Base-by-base conservation (phyloP, 2,888 invertebrate genomes). In the Nomada lathburiana region DNA sequence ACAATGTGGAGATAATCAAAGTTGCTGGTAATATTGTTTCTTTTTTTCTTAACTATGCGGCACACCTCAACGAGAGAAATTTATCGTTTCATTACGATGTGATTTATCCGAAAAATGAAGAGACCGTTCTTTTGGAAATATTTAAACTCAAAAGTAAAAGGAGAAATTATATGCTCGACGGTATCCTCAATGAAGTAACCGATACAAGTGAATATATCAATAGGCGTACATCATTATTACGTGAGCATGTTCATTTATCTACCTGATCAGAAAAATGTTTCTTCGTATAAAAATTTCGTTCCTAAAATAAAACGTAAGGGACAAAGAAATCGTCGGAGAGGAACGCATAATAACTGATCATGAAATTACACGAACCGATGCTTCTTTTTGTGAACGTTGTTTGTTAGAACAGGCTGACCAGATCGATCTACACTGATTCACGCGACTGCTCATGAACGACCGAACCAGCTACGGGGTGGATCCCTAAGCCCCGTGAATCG, bases 401-500 rank as follows among this genome's bases (percentile, higher is more conserved):
- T 57, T 44, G 72, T 52, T 57, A 59, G 50, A 82, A 71, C 59
- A 44, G 63, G 68, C 47, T 36, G 26, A 26, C 26, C 57, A 65
- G 71, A 80, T 69, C 57, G 67, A 81, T 67, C 69, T 67, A 55
- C 16, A 59, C 71, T 88, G 87, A 87, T 79, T 88, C 88, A 87
- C 83, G 84, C 80, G 84, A 85, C 83, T 88, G 83, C 76, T 82
- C 82, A 74, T 82, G 86, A 88, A 84, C 84, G 86, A 69, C 74
- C 59, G 70, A 65, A 73, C 76, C 75, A 64, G 77, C 82, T 85
- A 77, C 82, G 83, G 84, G 85, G 89, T 85, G 87, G 76, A 89
- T 90, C 88, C 88, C 86, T 87, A 89, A 90, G 88, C 88, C 78
- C 84, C 82, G 91, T 91, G 93, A 92, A 91, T 92, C 88, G 90